Conservation (phyloP, 1,140 invertebrate genomes). For the Anadara kagoshimensis region DNA sequence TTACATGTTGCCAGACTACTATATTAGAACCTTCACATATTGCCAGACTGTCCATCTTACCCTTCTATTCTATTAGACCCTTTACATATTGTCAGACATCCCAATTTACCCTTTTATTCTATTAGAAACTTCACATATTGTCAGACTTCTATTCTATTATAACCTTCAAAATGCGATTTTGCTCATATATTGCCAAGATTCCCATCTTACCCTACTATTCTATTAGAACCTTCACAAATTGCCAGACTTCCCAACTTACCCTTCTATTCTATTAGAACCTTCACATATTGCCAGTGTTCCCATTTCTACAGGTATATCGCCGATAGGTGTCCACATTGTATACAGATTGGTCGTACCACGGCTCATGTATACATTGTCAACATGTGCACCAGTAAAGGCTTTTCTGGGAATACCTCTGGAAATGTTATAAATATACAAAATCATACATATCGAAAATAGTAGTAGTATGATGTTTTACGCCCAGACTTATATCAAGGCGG, state of each 20-base stretch:
- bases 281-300: constrained; percentile 64
- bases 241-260: constrained; percentile 26
- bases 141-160: no score
- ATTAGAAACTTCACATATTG: no score
- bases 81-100: no score
- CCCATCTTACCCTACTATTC: not conserved
- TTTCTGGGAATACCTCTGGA: constrained; percentile 56
- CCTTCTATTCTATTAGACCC: no score
- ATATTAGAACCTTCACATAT: no score
- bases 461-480: no score
- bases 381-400: constrained; percentile 67
- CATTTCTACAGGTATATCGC: constrained; percentile 60
- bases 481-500: no score
- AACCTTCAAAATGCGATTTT: no score
- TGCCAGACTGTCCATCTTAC: no score
- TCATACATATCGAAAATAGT: not conserved
- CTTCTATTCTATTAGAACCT: constrained; percentile 55
- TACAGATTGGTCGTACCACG: constrained; percentile 56
- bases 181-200: not conserved
- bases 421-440: not conserved
- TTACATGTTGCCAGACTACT: no score
- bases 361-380: constrained; percentile 69
- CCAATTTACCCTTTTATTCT: no score
- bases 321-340: constrained; percentile 69
- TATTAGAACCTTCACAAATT: not conserved